Evolutionary conservation across 1,140 invertebrate species (phyloP).

Genomic region (Drosophila aff.): DNA sequence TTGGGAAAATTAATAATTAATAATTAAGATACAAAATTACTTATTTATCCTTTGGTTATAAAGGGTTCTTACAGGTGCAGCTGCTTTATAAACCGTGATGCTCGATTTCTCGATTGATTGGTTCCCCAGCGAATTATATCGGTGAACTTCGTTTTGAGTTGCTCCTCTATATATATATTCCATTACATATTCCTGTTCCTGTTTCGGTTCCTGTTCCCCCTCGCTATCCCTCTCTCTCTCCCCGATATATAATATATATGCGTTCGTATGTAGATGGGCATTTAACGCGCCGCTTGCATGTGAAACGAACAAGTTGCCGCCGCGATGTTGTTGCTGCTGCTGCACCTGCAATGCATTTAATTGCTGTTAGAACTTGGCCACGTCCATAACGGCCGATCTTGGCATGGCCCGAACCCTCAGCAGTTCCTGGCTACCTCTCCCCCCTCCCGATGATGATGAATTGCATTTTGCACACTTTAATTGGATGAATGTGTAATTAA

Average conservation of each 20-base stretch:
- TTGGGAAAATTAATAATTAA: too few relatives aligned
- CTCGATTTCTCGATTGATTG: constrained; percentile 34
- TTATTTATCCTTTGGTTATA: too few relatives aligned
- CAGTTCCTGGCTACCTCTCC: background rate
- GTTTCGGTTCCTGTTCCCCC: background rate
- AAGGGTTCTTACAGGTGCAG: background rate
- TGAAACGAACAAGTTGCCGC: constrained; percentile 68
- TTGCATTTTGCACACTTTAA: constrained; percentile 83
- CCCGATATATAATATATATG: background rate
- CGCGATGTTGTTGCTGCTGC: constrained; percentile 14
- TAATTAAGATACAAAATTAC: too few relatives aligned
- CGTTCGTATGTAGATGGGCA: constrained; percentile 53
- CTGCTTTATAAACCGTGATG: constrained; percentile 12
- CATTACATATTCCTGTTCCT: constrained; percentile 8
- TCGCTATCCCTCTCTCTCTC: too few relatives aligned
- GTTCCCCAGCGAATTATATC: constrained; percentile 33
- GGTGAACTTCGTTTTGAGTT: constrained; percentile 16
- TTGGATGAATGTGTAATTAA: constrained; percentile 82
- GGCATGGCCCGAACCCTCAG: constrained; percentile 3
- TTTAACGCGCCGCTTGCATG: constrained; percentile 78
- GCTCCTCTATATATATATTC: background rate
- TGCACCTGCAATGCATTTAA: constrained; percentile 79
- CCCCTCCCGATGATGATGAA: constrained; percentile 66
- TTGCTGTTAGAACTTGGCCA: constrained; percentile 82
- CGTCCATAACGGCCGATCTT: constrained; percentile 65